A percentile compares a stretch with the other conserved stretches of the same genome.
Evolutionary conservation across 2,888 invertebrate genomes (phyloP).

Genomic region (Argyresthia goedartella): DNA sequence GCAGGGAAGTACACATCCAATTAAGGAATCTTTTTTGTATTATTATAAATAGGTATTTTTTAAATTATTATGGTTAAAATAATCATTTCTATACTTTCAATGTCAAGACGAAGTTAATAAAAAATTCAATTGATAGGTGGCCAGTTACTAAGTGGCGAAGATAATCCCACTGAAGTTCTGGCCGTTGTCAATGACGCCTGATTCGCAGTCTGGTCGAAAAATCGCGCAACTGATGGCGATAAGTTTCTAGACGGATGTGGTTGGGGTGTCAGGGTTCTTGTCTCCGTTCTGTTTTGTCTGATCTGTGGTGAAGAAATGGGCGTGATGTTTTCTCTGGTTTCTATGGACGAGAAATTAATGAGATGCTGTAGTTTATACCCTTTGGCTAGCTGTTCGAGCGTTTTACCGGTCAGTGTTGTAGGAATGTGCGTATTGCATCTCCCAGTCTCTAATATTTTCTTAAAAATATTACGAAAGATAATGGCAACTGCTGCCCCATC

Average conservation of each 20-base stretch:
- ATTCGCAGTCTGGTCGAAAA: conserved; percentile 47
- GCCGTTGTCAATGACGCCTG: conserved; percentile 43
- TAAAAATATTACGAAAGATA: conserved; percentile 45
- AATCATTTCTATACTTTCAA: no score
- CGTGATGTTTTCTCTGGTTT: conserved; percentile 13
- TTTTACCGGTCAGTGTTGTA: conserved; percentile 60
- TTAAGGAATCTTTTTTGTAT: no score
- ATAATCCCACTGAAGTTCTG: conserved; percentile 16
- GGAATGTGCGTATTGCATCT: conserved; percentile 56
- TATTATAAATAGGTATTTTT: no score
- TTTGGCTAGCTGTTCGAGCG: conserved; percentile 48
- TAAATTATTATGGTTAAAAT: no score
- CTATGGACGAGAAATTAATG: conserved; percentile 20
- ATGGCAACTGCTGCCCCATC: conserved; percentile 61
- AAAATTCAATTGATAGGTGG: neutral
- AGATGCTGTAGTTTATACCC: conserved; percentile 47
- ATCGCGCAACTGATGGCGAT: conserved; percentile 57
- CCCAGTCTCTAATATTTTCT: conserved; percentile 47
- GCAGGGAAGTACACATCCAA: no score
- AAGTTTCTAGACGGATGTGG: conserved; percentile 31
- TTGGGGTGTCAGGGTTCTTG: conserved; percentile 15
- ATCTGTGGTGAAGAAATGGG: conserved; percentile 24
- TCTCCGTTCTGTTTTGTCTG: conserved; percentile 20
- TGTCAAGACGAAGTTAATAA: no score
- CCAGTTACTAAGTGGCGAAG: conserved; percentile 18